Evolutionary conservation across 2,797 vertebrate species (phyloP).

Genomic region (Pantherophis vulpinus): DNA sequence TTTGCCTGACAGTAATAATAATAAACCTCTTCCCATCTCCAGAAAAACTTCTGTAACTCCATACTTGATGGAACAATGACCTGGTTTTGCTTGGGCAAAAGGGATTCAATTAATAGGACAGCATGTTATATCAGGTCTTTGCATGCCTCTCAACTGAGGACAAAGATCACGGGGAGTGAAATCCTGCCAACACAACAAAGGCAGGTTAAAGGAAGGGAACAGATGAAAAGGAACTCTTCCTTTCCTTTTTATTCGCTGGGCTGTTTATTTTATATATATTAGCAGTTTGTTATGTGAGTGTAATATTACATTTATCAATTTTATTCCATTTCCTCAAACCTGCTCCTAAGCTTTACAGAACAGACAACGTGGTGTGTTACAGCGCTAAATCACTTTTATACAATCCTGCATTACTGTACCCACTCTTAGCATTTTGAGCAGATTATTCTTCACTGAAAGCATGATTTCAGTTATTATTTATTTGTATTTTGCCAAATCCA

Average conservation of each 20-base stretch:
- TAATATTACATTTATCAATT: not conserved
- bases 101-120: conserved; percentile 34
- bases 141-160: conserved; percentile 39
- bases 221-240: conserved; percentile 12
- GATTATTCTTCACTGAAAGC: not conserved
- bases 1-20: conserved; percentile 5
- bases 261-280: not conserved
- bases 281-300: not conserved
- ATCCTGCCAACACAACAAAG: not conserved
- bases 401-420: not conserved
- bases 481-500: not conserved
- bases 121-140: conserved; percentile 50
- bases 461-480: not conserved
- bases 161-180: conserved; percentile 24
- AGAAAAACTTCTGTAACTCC: conserved; percentile 35
- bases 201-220: not conserved
- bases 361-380: not conserved
- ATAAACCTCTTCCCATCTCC: not conserved
- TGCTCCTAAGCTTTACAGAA: not conserved
- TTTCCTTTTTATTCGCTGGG: conserved; percentile 20
- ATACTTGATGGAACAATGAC: conserved; percentile 38
- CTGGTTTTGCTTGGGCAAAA: conserved; percentile 45
- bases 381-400: not conserved
- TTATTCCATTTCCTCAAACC: not conserved
- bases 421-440: not conserved